Evolutionary conservation across 2,888 invertebrate species (phyloP).

Genomic region (Stratiomys singularior): DNA sequence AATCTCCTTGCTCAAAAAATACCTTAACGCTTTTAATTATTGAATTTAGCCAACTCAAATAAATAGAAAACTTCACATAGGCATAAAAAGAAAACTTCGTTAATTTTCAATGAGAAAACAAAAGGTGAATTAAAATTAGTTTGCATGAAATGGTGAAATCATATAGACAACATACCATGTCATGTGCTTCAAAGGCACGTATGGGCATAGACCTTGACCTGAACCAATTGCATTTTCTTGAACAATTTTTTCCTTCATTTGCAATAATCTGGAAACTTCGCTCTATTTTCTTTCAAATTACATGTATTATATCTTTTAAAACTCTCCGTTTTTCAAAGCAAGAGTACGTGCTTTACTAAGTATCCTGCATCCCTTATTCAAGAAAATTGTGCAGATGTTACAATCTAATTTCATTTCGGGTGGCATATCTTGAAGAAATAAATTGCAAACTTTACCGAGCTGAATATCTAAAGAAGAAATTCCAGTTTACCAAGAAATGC

Average conservation of each 20-base stretch:
- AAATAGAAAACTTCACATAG: too few species aligned
- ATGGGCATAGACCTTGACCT: too few species aligned
- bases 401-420: constrained; percentile 45
- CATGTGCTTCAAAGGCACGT: too few species aligned
- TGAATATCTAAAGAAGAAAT: constrained; percentile 40
- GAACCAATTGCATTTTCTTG: too few species aligned
- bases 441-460: constrained; percentile 46
- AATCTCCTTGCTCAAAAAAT: too few species aligned
- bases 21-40: too few species aligned
- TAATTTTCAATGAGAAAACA: too few species aligned
- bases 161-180: too few species aligned
- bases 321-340: constrained; percentile 21
- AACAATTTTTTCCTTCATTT: neutral
- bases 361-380: constrained; percentile 41
- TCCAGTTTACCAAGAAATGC: constrained; percentile 42
- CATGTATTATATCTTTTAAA: constrained; percentile 25
- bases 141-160: too few species aligned
- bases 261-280: neutral
- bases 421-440: constrained; percentile 40
- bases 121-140: too few species aligned
- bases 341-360: constrained; percentile 16
- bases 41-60: too few species aligned
- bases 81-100: too few species aligned
- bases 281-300: constrained; percentile 17
- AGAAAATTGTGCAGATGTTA: constrained; percentile 44